phyloP scores from a whole-genome alignment of 2,113 vertebrate genomes.

The Prionailurus bengalensis region DNA sequence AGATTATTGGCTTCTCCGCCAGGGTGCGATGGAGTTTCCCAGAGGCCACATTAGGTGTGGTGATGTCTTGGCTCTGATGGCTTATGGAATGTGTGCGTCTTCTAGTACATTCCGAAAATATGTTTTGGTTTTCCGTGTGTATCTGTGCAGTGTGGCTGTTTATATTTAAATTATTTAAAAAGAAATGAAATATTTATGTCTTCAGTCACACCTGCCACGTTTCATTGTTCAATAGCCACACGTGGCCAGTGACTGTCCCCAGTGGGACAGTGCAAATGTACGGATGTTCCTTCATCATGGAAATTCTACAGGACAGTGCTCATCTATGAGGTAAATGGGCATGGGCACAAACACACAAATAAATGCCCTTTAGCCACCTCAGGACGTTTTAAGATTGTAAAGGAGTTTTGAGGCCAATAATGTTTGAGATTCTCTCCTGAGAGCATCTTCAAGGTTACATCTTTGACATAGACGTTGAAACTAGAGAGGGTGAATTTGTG shows the following conservation, averaged over 20 bases:
- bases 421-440: background rate
- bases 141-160: background rate
- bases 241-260: background rate
- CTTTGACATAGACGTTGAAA: background rate
- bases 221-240: background rate
- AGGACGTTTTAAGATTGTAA: background rate
- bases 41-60: background rate
- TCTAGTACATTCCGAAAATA: background rate
- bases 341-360: background rate
- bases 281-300: background rate
- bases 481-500: background rate
- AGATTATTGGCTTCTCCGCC: background rate
- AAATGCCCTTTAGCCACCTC: background rate
- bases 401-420: background rate
- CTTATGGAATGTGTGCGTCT: background rate
- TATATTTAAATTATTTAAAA: background rate
- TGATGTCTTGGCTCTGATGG: background rate
- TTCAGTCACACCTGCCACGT: background rate
- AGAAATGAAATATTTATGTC: background rate
- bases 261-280: too few species aligned
- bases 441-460: background rate
- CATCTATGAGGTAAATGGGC: background rate
- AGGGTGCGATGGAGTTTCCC: background rate
- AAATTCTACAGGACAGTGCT: background rate
- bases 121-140: background rate